Evolutionary conservation across 2,113 vertebrate genomes (phyloP).

Genomic region (Serranochromis macrocephalus): DNA sequence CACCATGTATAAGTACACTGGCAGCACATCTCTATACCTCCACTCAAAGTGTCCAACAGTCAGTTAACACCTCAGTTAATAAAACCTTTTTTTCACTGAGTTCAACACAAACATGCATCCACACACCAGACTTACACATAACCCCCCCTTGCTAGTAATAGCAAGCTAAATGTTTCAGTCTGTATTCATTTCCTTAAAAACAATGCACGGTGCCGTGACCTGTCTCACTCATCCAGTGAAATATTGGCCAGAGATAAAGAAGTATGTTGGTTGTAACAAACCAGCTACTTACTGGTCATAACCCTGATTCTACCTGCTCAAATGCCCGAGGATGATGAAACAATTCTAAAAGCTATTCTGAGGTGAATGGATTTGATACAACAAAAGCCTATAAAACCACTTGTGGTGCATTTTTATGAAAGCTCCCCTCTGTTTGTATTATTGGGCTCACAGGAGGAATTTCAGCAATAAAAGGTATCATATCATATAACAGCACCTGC

Average conservation of each 20-base stretch:
- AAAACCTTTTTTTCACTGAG: background rate
- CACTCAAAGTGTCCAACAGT: background rate
- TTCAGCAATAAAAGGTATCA: constrained; percentile 12
- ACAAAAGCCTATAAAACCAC: background rate
- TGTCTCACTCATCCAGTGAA: background rate
- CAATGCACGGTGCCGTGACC: background rate
- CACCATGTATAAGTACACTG: background rate
- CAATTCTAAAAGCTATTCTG: background rate
- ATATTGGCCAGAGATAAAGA: background rate
- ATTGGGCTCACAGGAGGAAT: background rate
- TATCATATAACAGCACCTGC: background rate
- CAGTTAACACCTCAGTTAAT: background rate
- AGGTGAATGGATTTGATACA: background rate
- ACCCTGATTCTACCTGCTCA: background rate
- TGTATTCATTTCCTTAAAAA: background rate
- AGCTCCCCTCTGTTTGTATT: background rate
- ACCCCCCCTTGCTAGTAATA: background rate
- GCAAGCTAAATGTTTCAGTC: background rate
- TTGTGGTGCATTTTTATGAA: background rate
- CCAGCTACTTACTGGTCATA: background rate
- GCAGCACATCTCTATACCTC: background rate
- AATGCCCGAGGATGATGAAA: background rate
- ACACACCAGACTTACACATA: background rate
- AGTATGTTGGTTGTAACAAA: background rate
- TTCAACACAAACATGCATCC: background rate